Evolutionary conservation across 2,797 vertebrate species (phyloP).

Genomic region (Liparis tanakae): DNA sequence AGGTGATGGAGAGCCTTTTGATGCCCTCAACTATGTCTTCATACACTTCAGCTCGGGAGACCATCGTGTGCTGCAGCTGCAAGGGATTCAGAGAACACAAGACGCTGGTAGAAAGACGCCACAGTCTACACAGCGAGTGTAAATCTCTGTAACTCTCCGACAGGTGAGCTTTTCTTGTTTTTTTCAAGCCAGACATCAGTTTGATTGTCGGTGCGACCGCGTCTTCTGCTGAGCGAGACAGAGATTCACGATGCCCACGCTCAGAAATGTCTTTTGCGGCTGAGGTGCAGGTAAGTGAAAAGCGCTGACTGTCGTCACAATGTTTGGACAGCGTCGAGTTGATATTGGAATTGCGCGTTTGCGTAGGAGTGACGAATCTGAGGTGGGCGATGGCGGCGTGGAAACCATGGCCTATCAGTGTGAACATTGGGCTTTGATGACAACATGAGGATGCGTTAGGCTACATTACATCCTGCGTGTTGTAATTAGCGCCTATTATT

Average conservation of each 20-base stretch:
- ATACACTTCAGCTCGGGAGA: slow-evolving; percentile 5
- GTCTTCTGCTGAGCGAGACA: slow-evolving; percentile 51
- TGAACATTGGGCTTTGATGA: slow-evolving; percentile 24
- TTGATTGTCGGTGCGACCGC: slow-evolving; percentile 55
- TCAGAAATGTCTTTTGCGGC: slow-evolving; percentile 38
- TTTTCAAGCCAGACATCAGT: slow-evolving; percentile 40
- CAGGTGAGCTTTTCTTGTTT: slow-evolving; percentile 22
- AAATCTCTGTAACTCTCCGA: slow-evolving; percentile 42
- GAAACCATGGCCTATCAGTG: slow-evolving; percentile 13
- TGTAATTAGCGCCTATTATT: slow-evolving; percentile 23
- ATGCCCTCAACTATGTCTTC: slow-evolving; percentile 34
- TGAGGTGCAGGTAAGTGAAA: slow-evolving; percentile 30
- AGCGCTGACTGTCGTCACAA: slow-evolving; percentile 44
- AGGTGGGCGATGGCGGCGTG: slow-evolving; percentile 5
- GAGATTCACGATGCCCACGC: slow-evolving; percentile 52
- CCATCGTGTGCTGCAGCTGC: neutral
- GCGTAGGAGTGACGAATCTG: slow-evolving; percentile 8
- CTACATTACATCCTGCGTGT: slow-evolving; percentile 21
- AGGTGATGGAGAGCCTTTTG: slow-evolving; percentile 11
- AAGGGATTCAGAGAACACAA: slow-evolving; percentile 20
- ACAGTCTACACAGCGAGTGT: slow-evolving; percentile 29
- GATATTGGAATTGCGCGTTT: slow-evolving; percentile 5
- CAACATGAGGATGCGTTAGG: slow-evolving; percentile 36
- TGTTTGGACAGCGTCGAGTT: slow-evolving; percentile 3
- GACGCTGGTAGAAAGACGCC: slow-evolving; percentile 18